Conservation (phyloP, 1,140 invertebrate species). For the Ostrea edulis region DNA sequence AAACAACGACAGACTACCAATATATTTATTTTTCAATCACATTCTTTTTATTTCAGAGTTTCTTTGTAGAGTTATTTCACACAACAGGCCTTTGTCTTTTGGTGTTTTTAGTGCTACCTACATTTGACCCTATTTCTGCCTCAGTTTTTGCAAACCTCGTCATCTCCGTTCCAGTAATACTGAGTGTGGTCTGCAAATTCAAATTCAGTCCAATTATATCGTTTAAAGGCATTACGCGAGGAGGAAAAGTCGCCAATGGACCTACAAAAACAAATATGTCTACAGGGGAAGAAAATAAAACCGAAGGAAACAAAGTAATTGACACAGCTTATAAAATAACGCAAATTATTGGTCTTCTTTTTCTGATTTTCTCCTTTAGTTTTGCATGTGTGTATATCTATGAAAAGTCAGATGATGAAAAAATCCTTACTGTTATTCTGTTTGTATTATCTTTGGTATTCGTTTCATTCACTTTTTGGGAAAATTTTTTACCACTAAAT, state of each 20-base stretch:
- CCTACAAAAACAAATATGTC: neutral
- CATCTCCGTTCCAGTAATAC: neutral
- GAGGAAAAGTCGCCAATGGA: neutral
- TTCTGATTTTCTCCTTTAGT: neutral
- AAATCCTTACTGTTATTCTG: neutral
- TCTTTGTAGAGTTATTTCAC: slow-evolving; percentile 13
- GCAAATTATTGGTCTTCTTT: neutral
- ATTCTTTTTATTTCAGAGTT: neutral
- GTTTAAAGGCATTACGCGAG: neutral
- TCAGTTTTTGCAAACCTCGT: neutral
- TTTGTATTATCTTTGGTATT: neutral
- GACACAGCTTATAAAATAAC: neutral
- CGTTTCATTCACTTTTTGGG: neutral
- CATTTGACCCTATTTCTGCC: slow-evolving; percentile 26
- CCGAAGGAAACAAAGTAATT: neutral
- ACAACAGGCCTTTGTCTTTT: slow-evolving; percentile 25
- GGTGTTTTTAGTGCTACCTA: slow-evolving; percentile 29
- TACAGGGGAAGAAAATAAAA: neutral
- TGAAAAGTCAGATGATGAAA: neutral
- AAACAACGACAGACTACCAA: neutral
- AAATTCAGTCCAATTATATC: neutral
- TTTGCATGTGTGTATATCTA: neutral
- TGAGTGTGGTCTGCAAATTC: neutral
- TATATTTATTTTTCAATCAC: neutral
- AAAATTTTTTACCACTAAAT: neutral